Evolutionary conservation across 2,797 vertebrate species (phyloP).

Genomic region (Zenarchopterus dispar): DNA sequence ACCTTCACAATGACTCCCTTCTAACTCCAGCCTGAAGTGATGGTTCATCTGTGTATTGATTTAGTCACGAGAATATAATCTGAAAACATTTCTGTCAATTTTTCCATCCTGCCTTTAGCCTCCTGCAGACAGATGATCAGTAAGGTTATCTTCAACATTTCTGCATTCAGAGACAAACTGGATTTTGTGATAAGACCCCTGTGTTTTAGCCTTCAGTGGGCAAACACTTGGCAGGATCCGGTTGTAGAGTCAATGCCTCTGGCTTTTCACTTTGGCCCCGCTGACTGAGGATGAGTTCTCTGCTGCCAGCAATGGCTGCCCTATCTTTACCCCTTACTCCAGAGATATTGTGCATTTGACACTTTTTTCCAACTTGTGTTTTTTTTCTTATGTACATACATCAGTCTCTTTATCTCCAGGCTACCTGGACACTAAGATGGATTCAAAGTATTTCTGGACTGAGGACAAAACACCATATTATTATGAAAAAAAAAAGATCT

Average conservation of each 20-base stretch:
- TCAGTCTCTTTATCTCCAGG: conserved; percentile 60
- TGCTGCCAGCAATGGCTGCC: conserved; percentile 69
- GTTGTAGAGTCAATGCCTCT: conserved; percentile 62
- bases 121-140: conserved; percentile 68
- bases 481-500: conserved; percentile 22
- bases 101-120: conserved; percentile 63
- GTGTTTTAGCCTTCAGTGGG: conserved; percentile 65
- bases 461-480: conserved; percentile 8
- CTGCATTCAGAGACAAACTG: conserved; percentile 57
- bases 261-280: conserved; percentile 71
- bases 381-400: conserved; percentile 37
- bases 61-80: conserved; percentile 80
- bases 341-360: conserved; percentile 44
- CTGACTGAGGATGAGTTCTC: conserved; percentile 68
- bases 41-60: conserved; percentile 77
- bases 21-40: conserved; percentile 69
- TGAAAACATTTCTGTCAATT: conserved; percentile 81
- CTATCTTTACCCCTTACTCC: conserved; percentile 66
- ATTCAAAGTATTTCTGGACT: conserved; percentile 34
- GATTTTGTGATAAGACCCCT: conserved; percentile 62
- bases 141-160: conserved; percentile 76
- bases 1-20: conserved; percentile 75
- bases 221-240: conserved; percentile 62
- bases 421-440: conserved; percentile 56
- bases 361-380: conserved; percentile 14